Conservation (phyloP, 2,113 vertebrate genomes). For the Alethe castanea region DNA sequence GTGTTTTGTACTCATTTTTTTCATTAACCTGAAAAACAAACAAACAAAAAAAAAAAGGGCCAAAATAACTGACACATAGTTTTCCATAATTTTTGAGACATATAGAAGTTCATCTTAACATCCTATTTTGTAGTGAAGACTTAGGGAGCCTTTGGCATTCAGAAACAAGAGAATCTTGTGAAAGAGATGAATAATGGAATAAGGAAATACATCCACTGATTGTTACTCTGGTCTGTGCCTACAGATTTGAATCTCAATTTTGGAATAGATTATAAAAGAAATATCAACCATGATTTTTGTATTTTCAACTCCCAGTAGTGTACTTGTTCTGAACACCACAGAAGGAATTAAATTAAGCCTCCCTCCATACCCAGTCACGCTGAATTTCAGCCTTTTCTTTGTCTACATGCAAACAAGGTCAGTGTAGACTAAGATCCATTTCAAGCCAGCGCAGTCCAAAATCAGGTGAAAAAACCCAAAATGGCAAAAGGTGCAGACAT, state of each 20-base stretch:
- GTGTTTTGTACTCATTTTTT: neutral
- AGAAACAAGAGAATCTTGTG: neutral
- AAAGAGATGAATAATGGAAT: neutral
- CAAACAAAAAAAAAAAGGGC: accelerated
- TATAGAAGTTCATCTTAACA: neutral
- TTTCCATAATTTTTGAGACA: neutral
- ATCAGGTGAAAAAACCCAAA: neutral
- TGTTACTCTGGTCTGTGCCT: neutral
- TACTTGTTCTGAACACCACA: neutral
- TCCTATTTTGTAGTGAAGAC: neutral
- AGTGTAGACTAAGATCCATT: neutral
- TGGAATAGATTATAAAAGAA: neutral
- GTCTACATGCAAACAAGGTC: neutral
- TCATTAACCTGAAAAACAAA: neutral
- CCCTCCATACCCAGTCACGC: neutral
- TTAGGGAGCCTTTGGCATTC: neutral
- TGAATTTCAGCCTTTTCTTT: neutral
- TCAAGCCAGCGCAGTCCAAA: neutral
- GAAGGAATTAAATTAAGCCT: neutral
- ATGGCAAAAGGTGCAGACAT: neutral
- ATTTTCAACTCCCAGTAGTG: neutral
- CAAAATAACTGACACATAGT: neutral
- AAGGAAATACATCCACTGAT: neutral
- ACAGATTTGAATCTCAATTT: neutral
- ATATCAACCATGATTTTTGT: neutral